Percentiles rank a stretch among this genome's conserved stretches.
Conservation (phyloP, 2,797 vertebrate species). For the Pelodytes ibericus region DNA sequence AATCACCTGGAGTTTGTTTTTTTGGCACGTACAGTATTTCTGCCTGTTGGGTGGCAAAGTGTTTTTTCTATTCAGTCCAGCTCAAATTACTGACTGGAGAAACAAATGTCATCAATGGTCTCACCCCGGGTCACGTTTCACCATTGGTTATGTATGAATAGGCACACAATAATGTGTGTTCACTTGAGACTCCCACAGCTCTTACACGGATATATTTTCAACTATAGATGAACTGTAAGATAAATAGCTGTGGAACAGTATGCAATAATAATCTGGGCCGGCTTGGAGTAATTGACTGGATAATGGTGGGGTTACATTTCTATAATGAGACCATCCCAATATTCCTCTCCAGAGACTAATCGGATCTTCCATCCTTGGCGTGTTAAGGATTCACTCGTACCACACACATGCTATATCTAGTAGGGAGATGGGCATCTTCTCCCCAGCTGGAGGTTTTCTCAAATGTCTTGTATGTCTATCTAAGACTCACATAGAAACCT, state of each 20-base stretch:
- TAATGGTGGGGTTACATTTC: no score
- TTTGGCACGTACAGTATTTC: neutral
- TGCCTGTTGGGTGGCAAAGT: neutral
- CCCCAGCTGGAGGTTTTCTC: no score
- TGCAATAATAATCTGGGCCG: neutral
- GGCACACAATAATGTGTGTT: neutral
- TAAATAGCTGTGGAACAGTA: neutral
- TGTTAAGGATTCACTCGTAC: no score
- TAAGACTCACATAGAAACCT: no score
- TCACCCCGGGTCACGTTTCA: neutral
- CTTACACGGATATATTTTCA: neutral
- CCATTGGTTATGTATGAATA: conserved; percentile 1
- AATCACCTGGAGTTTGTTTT: neutral
- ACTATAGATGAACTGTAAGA: neutral
- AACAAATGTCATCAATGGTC: neutral
- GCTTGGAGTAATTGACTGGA: neutral
- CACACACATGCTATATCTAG: no score
- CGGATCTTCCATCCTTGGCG: no score
- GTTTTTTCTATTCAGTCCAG: neutral
- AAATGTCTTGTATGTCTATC: no score
- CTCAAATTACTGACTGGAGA: neutral
- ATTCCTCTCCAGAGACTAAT: no score
- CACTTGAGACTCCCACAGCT: neutral
- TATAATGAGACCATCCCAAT: no score
- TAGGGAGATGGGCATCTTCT: no score